Conservation (phyloP, 2,888 invertebrate species). For the Holacanthella duospinosa region DNA sequence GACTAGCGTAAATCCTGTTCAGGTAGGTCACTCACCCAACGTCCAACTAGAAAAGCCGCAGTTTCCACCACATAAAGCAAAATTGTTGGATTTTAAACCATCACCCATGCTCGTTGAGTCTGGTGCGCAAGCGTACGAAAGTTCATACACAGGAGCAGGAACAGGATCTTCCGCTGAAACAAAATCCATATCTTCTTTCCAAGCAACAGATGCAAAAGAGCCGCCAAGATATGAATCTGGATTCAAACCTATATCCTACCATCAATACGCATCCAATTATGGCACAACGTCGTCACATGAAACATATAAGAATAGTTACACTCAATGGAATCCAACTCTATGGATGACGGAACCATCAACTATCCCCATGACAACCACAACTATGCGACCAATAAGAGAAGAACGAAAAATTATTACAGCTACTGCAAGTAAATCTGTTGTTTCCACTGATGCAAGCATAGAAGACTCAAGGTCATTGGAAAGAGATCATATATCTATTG, state of each 20-base stretch:
- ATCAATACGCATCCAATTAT: slow-evolving; percentile 23
- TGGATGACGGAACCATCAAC: neutral
- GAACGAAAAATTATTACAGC: neutral
- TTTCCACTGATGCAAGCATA: neutral
- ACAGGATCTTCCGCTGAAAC: neutral
- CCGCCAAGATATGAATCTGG: slow-evolving; percentile 31
- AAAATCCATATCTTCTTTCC: slow-evolving; percentile 15
- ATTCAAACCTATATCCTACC: slow-evolving; percentile 30
- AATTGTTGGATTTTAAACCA: slow-evolving; percentile 26
- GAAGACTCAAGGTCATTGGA: neutral
- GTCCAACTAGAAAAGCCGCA: neutral
- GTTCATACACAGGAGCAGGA: neutral
- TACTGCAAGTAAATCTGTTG: no score
- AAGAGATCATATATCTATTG: neutral
- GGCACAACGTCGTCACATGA: slow-evolving; percentile 16
- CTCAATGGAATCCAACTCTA: neutral
- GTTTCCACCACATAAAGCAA: neutral
- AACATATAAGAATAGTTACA: neutral
- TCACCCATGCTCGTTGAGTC: slow-evolving; percentile 20
- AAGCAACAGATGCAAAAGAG: slow-evolving; percentile 19
- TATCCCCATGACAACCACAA: neutral
- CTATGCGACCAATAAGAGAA: neutral
- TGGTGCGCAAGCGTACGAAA: neutral
- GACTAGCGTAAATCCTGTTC: neutral
- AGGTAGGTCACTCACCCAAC: neutral